Conservation (phyloP, 2,797 vertebrate species). For the Rhinoraja longicauda region DNA sequence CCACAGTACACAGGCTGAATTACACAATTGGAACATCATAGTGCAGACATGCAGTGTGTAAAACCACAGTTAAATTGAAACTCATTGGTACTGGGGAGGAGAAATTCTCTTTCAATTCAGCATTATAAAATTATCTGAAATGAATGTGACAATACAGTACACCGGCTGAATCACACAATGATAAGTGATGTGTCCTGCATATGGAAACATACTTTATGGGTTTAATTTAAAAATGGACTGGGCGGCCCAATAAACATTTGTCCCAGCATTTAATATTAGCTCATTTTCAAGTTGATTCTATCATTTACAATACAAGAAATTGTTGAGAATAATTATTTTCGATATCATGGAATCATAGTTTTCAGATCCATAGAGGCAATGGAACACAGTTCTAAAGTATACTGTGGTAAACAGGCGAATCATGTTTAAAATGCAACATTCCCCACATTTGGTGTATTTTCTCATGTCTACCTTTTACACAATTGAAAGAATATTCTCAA, state of each 20-base stretch:
- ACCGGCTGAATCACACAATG: too few relatives aligned
- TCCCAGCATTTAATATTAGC: background rate
- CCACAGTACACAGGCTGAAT: conserved; percentile 21
- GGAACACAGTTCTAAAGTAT: background rate
- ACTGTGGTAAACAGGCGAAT: background rate
- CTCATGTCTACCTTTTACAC: background rate
- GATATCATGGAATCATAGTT: background rate
- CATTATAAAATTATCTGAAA: background rate
- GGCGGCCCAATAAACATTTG: background rate
- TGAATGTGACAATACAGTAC: too few relatives aligned
- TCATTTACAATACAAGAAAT: background rate
- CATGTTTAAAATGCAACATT: background rate
- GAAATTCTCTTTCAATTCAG: background rate
- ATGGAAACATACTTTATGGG: background rate
- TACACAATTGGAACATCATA: background rate
- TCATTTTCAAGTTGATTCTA: background rate
- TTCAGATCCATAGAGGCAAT: background rate
- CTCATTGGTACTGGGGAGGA: background rate
- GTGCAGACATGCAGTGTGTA: background rate
- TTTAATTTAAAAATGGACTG: background rate
- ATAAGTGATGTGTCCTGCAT: background rate
- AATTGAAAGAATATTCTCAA: conserved; percentile 14
- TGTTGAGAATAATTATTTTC: background rate
- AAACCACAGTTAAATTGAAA: background rate
- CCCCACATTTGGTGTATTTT: background rate